Evolutionary conservation across 2,888 invertebrate genomes (phyloP).

Genomic region (Carcina quercana): DNA sequence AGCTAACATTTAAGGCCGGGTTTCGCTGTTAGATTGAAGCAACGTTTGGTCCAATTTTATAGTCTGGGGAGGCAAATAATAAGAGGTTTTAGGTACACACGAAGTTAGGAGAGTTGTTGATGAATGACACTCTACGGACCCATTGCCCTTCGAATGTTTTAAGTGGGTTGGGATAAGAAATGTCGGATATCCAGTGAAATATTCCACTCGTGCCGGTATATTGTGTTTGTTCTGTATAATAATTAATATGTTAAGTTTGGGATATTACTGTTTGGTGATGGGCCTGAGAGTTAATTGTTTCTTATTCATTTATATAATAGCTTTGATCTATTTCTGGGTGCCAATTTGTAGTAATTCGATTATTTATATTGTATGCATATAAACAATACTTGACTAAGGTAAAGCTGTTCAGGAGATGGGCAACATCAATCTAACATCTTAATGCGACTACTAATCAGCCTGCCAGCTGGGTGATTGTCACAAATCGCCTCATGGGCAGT

Average conservation of each 20-base stretch:
- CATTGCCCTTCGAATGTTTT: constrained; percentile 73
- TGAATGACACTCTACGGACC: constrained; percentile 73
- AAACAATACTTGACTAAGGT: no score
- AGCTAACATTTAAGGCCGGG: no score
- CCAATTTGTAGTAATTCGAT: no score
- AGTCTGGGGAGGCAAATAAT: constrained; percentile 67
- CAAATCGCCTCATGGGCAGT: no score
- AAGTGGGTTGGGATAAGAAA: constrained; percentile 71
- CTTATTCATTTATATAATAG: no score
- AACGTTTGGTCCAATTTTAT: constrained; percentile 67
- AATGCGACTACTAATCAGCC: no score
- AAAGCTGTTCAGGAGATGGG: no score
- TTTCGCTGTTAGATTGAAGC: constrained; percentile 15
- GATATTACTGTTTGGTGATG: constrained; percentile 26
- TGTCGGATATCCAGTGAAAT: constrained; percentile 67
- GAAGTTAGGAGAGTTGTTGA: constrained; percentile 67
- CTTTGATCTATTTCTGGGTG: no score
- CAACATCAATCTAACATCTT: no score
- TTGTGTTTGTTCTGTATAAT: constrained; percentile 18
- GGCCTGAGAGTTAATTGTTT: constrained; percentile 29
- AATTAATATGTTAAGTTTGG: constrained; percentile 49
- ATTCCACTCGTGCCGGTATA: constrained; percentile 34
- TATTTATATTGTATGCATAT: no score
- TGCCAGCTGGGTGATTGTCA: no score
- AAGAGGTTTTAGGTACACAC: constrained; percentile 66